A percentile compares a stretch with the other conserved stretches of the same genome.
Conservation (phyloP, 2,888 invertebrate species). For the Drosophila incognita region DNA sequence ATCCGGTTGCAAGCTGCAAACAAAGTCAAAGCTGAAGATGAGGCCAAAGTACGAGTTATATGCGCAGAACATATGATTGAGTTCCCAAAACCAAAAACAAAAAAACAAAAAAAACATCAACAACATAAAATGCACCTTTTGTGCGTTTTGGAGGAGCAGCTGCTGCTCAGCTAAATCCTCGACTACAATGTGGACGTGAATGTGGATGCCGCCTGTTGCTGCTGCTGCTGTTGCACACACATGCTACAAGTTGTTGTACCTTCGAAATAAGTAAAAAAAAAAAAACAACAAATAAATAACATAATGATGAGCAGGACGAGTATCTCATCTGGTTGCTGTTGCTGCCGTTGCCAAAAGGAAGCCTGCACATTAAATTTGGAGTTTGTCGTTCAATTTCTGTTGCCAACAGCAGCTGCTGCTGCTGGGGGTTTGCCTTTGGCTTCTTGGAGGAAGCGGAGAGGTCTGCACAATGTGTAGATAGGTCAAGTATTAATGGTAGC, state of each 20-base stretch:
- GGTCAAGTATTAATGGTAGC: slow-evolving; percentile 26
- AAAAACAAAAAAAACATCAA: background rate
- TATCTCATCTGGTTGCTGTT: slow-evolving; percentile 6
- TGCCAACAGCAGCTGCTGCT: slow-evolving; percentile 22
- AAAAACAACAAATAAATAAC: slow-evolving; percentile 22
- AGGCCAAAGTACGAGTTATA: slow-evolving; percentile 40
- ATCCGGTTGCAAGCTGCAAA: slow-evolving; percentile 78
- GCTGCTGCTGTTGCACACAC: slow-evolving; percentile 32
- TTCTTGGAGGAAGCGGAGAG: background rate
- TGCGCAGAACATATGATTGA: slow-evolving; percentile 73
- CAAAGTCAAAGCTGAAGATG: slow-evolving; percentile 52
- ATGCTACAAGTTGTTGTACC: slow-evolving; percentile 48
- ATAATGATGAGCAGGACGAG: slow-evolving; percentile 43
- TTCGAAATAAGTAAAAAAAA: slow-evolving; percentile 7
- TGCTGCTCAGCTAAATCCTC: slow-evolving; percentile 41
- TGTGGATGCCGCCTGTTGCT: slow-evolving; percentile 42
- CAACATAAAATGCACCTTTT: slow-evolving; percentile 67
- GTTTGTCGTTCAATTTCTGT: slow-evolving; percentile 48
- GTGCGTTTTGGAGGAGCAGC: slow-evolving; percentile 55
- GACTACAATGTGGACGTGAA: slow-evolving; percentile 12
- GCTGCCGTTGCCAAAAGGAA: slow-evolving; percentile 29
- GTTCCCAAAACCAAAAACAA: slow-evolving; percentile 50
- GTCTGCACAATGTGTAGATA: slow-evolving; percentile 14
- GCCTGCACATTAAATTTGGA: slow-evolving; percentile 46
- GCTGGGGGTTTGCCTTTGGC: background rate